These are phyloP conservation scores for Anoplius nigerrimus DNA, from an alignment of 2,888 invertebrate genomes.

Conservation along the genomic window DNA sequence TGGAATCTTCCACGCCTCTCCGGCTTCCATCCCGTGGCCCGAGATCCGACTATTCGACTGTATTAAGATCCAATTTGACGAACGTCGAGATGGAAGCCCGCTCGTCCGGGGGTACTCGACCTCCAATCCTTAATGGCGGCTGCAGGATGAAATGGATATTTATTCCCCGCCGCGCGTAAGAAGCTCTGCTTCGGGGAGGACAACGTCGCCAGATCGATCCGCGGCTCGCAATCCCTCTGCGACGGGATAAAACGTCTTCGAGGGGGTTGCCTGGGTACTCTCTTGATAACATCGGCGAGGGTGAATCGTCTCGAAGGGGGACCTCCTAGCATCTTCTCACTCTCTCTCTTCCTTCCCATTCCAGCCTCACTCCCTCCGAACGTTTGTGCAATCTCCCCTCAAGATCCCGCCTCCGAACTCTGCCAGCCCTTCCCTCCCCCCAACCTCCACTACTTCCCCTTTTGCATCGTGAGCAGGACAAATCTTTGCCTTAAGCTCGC, in stretches of 20 bases:
- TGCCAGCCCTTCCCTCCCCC: background rate
- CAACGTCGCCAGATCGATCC: slow-evolving; percentile 39
- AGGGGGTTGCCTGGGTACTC: slow-evolving; percentile 26
- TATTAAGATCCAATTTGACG: slow-evolving; percentile 52
- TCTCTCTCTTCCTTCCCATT: slow-evolving; percentile 23
- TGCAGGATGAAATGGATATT: slow-evolving; percentile 44
- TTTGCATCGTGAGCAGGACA: slow-evolving; percentile 2
- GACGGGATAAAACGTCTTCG: slow-evolving; percentile 31
- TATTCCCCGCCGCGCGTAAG: slow-evolving; percentile 26
- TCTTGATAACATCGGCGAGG: slow-evolving; percentile 35
- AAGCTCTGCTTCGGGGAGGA: slow-evolving; percentile 25
- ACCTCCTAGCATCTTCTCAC: slow-evolving; percentile 19
- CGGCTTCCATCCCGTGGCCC: slow-evolving; percentile 27
- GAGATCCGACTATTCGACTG: slow-evolving; percentile 26
- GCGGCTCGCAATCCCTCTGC: slow-evolving; percentile 25
- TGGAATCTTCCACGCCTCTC: slow-evolving; percentile 18
- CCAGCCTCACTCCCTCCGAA: slow-evolving; percentile 8
- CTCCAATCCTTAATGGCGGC: slow-evolving; percentile 31
- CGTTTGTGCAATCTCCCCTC: slow-evolving; percentile 25
- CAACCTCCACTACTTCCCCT: no score
- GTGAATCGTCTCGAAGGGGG: slow-evolving; percentile 31
- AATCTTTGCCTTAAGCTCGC: slow-evolving; percentile 1
- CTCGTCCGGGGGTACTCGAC: slow-evolving; percentile 17
- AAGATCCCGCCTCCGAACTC: background rate
- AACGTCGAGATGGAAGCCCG: slow-evolving; percentile 17